Evolutionary conservation across 2,888 invertebrate genomes (phyloP).

Genomic region (Prostheceraeus crozeri): DNA sequence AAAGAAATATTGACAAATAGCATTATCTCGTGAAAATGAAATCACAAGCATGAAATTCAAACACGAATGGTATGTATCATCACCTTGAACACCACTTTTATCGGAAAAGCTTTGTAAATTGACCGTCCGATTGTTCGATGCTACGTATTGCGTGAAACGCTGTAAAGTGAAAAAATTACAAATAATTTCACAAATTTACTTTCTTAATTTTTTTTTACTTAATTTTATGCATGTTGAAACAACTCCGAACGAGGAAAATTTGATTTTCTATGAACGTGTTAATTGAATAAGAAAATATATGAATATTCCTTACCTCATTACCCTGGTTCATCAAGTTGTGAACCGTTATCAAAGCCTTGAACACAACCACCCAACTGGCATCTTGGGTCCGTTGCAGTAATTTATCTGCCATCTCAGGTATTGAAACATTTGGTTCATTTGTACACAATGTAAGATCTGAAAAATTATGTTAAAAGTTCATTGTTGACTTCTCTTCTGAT

Average conservation of each 20-base stretch:
- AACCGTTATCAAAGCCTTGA: constrained; percentile 87
- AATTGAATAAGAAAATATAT: too few species aligned
- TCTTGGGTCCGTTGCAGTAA: constrained; percentile 90
- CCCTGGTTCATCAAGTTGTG: constrained; percentile 96
- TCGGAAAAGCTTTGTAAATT: constrained; percentile 94
- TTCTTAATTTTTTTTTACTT: too few species aligned
- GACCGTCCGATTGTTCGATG: constrained; percentile 97
- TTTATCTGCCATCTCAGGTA: constrained; percentile 90
- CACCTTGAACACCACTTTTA: constrained; percentile 94
- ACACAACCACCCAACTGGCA: constrained; percentile 92
- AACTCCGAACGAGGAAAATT: too few species aligned
- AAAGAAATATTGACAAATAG: constrained; percentile 41
- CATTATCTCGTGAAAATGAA: too few species aligned
- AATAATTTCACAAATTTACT: too few species aligned
- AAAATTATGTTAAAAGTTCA: constrained; percentile 47
- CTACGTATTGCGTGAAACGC: constrained; percentile 98
- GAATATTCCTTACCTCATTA: constrained; percentile 89
- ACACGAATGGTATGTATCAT: too few species aligned
- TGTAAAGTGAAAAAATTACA: constrained; percentile 55
- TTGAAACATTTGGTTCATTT: constrained; percentile 94
- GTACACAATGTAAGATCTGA: constrained; percentile 92
- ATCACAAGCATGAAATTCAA: too few species aligned
- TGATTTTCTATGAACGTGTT: too few species aligned
- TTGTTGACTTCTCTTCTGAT: too few species aligned
- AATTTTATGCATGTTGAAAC: too few species aligned